These are phyloP conservation scores for Monodelphis domestica DNA, from an alignment of 2,797 vertebrate genomes.

Conservation along the genomic window DNA sequence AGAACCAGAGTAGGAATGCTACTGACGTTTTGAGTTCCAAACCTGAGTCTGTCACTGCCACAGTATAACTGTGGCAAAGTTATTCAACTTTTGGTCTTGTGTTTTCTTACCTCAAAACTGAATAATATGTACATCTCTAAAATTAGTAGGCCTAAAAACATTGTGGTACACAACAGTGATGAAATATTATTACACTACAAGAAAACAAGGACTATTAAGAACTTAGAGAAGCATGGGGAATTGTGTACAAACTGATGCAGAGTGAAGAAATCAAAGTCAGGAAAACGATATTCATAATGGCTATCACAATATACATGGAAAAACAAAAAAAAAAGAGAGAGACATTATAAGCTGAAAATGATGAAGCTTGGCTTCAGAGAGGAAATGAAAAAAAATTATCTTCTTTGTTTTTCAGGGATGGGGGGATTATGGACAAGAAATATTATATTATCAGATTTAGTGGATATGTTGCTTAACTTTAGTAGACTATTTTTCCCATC, in stretches of 20 bases:
- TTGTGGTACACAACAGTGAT: background rate
- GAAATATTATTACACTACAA: background rate
- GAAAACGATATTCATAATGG: background rate
- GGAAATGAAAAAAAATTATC: background rate
- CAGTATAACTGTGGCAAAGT: background rate
- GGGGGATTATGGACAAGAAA: background rate
- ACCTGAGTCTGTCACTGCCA: conserved; percentile 39
- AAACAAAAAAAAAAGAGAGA: background rate
- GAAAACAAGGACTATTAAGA: background rate
- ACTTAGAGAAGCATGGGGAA: background rate
- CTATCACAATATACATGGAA: background rate
- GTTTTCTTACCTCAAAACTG: conserved; percentile 64
- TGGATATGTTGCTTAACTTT: background rate
- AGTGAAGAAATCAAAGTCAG: background rate
- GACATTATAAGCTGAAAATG: background rate
- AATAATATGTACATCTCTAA: conserved; percentile 55
- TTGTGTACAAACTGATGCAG: background rate
- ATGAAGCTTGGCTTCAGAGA: background rate
- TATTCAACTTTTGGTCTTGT: conserved; percentile 58
- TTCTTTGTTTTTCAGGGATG: background rate
- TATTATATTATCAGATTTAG: background rate
- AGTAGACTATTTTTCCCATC: background rate
- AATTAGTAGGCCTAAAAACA: conserved; percentile 36
- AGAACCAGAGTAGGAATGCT: background rate
- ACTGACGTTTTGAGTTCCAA: conserved; percentile 32